Base-by-base conservation (phyloP, 2,113 vertebrate genomes). In the Lepidothrix coronata region DNA sequence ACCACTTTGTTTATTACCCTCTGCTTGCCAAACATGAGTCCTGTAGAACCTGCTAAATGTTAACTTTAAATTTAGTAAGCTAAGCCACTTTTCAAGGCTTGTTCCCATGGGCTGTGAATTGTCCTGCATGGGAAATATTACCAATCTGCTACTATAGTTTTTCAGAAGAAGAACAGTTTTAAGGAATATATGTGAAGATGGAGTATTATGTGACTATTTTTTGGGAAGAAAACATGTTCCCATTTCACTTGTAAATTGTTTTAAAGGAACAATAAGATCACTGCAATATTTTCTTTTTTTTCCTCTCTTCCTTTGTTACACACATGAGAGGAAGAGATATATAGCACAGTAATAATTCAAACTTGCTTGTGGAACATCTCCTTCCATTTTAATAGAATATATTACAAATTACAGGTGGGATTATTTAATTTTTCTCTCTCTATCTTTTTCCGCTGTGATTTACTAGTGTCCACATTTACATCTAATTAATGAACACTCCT, bases 401-500 rank as follows among this genome's bases (percentile, higher is more conserved):
- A 61, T 95, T 93, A 72, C 92, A 93, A 70, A 82, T 65, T 66
- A 54, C 63, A 88, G 58, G 59, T 87, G 76, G 96, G 43, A 89
- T 68, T 86, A 72, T 95, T 95, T 77, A 63, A n/a, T 67, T 81
- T 68, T 76, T 85, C 33, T 86, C n/a, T 94, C 44, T 30, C 57
- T 94, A 52, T 57, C 87, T 89, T 97, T 95, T 39, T 88, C 41
- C 66, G 11, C 19, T 94, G 75, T 81, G 81, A 97, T 93, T 96
- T 95, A 91, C 59, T 85, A 65, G 39, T 79, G 57, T 91, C 63
- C 83, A 48, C n/a, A 51, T 77, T 95, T 96, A 71, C 58, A 93
- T 89, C 83, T 93, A 89, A 94, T 97, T 97, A 96, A 96, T 88
- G 75, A 93, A 25, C 27, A 70, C 74, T 91, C 23, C 65, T 85